phyloP scores from a whole-genome alignment of 2,797 vertebrate species.

The Pangasius sanitwongsei region DNA sequence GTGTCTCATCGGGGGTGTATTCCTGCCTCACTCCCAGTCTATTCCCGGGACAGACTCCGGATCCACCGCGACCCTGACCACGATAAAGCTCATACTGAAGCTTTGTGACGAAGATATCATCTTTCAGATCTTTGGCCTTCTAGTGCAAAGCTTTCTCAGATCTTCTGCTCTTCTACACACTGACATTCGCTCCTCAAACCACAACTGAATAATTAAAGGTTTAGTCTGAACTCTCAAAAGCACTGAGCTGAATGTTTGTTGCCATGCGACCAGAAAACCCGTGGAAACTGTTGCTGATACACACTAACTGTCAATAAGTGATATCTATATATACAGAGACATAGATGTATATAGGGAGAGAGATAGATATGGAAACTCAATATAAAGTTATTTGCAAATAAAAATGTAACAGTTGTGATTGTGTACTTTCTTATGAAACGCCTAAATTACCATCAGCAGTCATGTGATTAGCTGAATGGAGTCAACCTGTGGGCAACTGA shows the following conservation, averaged over 20 bases:
- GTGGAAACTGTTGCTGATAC: neutral
- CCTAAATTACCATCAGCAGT: neutral
- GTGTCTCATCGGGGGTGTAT: no score
- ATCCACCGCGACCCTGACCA: neutral
- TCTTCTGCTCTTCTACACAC: conserved; percentile 2
- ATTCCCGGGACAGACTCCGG: neutral
- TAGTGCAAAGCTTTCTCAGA: neutral
- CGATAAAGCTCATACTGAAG: neutral
- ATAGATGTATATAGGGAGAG: no score
- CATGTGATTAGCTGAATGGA: neutral
- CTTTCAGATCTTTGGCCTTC: neutral
- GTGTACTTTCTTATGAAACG: neutral
- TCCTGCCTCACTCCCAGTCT: neutral
- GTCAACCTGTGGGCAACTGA: neutral
- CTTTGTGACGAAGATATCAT: neutral
- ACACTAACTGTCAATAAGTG: neutral
- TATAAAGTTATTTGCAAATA: neutral
- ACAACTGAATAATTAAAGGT: conserved; percentile 21
- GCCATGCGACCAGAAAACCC: conserved; percentile 17
- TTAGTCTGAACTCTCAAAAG: conserved; percentile 8
- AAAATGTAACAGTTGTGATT: neutral
- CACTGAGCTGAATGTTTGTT: conserved; percentile 7
- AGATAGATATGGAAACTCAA: no score
- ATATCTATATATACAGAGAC: neutral
- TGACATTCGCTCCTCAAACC: conserved; percentile 17